phyloP scores from a whole-genome alignment of 2,797 vertebrate species.

The Liasis olivaceus region DNA sequence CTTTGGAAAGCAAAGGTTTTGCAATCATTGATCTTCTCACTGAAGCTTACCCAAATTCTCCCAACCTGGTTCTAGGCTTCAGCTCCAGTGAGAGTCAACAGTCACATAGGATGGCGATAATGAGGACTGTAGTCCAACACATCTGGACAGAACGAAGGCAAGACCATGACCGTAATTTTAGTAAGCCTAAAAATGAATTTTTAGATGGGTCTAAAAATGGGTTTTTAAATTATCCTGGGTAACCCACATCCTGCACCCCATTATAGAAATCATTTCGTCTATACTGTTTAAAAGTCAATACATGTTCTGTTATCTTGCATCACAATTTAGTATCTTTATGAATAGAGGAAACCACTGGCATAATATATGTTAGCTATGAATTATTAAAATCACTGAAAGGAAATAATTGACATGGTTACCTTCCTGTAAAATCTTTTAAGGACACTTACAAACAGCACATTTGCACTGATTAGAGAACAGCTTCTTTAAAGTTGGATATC shows the following conservation, averaged over 20 bases:
- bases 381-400: neutral
- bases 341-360: constrained; percentile 48
- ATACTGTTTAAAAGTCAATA: constrained; percentile 5
- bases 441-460: neutral
- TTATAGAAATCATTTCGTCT: neutral
- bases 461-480: neutral
- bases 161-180: too few relatives aligned
- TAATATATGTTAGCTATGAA: neutral
- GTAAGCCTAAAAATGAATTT: neutral
- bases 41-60: too few relatives aligned
- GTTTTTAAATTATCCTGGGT: neutral
- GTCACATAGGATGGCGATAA: neutral
- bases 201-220: neutral
- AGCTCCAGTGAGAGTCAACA: too few relatives aligned
- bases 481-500: neutral
- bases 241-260: neutral
- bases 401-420: neutral
- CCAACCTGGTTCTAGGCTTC: too few relatives aligned
- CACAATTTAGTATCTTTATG: constrained; percentile 7
- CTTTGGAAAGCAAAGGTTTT: too few relatives aligned
- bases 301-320: neutral
- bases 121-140: neutral
- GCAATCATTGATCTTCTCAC: too few relatives aligned
- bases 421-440: neutral
- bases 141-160: neutral